A percentile compares a stretch with the other conserved stretches of the same genome.
Conservation (phyloP, 2,113 vertebrate species). For the Puffinus mauretanicus region DNA sequence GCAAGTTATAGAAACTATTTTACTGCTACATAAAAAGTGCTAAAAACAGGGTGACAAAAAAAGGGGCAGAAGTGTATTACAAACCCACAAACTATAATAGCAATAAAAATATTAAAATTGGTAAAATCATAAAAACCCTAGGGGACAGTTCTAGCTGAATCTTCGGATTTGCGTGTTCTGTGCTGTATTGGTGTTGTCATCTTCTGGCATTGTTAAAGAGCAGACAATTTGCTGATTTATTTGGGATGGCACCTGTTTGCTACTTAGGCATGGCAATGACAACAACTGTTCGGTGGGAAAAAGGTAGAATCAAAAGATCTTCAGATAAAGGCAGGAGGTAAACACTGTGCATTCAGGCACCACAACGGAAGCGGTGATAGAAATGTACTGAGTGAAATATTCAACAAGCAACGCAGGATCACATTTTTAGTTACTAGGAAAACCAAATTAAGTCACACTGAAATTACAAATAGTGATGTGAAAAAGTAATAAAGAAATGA, state of each 20-base stretch:
- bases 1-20: neutral
- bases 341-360: neutral
- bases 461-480: neutral
- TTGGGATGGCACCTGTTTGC: neutral
- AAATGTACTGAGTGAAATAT: neutral
- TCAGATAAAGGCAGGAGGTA: neutral
- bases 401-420: accelerated
- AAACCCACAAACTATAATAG: neutral
- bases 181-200: neutral
- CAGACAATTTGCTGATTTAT: neutral
- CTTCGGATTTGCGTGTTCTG: neutral
- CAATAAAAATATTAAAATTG: neutral
- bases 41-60: neutral
- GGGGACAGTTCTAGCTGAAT: neutral
- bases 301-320: neutral
- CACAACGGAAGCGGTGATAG: accelerated
- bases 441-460: neutral
- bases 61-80: neutral
- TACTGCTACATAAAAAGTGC: neutral
- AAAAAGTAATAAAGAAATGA: neutral
- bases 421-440: neutral
- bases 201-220: neutral
- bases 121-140: neutral
- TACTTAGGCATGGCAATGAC: neutral
- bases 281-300: neutral